Conservation (phyloP, 2,888 invertebrate species). For the Cinara cedri region DNA sequence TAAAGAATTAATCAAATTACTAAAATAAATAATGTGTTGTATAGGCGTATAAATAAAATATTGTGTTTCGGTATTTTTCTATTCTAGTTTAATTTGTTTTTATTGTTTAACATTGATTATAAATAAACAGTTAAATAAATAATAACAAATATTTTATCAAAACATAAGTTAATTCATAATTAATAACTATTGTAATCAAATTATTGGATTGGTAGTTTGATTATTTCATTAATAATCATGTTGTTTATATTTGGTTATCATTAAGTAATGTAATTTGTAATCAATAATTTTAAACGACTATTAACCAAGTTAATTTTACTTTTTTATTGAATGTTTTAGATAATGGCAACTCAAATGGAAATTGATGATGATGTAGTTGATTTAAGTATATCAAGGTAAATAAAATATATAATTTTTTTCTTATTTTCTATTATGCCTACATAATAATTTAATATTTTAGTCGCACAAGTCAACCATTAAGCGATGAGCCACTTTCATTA, state of each 20-base stretch:
- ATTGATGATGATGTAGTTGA: slow-evolving; percentile 86
- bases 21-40: no score
- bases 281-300: background rate
- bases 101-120: background rate
- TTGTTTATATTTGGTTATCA: background rate
- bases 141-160: background rate
- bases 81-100: background rate
- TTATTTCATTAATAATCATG: background rate
- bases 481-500: slow-evolving; percentile 42
- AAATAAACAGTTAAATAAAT: background rate
- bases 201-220: background rate
- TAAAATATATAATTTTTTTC: slow-evolving; percentile 51
- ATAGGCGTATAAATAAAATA: no score
- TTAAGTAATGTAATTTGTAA: background rate
- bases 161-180: background rate
- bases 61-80: no score
- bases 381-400: slow-evolving; percentile 78
- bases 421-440: background rate
- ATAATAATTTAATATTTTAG: slow-evolving; percentile 18
- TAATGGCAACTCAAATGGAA: slow-evolving; percentile 72
- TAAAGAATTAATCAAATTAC: no score
- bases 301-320: background rate
- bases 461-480: slow-evolving; percentile 40
- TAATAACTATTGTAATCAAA: background rate
- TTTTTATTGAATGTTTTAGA: slow-evolving; percentile 45